phyloP scores from a whole-genome alignment of 2,113 vertebrate genomes.

The Nothocercus julius region DNA sequence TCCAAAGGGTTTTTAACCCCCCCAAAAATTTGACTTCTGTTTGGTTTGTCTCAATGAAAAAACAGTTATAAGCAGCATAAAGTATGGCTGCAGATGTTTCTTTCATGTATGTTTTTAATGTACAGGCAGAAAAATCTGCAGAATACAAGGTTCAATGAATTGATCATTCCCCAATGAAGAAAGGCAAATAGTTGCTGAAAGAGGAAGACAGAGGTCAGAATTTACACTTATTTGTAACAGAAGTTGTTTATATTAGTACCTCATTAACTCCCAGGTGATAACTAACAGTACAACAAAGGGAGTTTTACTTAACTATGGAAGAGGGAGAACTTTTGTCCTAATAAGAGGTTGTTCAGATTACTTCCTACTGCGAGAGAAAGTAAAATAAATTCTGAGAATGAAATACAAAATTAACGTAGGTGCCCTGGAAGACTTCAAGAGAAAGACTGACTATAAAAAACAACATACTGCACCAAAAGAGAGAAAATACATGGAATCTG shows the following conservation, averaged over 20 bases:
- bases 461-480: neutral
- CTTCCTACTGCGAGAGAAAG: constrained; percentile 24
- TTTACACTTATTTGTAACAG: neutral
- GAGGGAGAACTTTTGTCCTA: neutral
- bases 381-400: constrained; percentile 20
- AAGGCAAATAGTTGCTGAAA: neutral
- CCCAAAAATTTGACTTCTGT: neutral
- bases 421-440: neutral
- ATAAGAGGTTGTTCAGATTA: neutral
- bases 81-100: neutral
- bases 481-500: neutral
- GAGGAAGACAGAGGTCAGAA: neutral
- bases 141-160: neutral
- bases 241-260: constrained; percentile 11
- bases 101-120: neutral
- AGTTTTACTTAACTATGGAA: neutral
- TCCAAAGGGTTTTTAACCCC: neutral
- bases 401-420: neutral
- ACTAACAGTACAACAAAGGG: neutral
- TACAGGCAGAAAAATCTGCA: neutral
- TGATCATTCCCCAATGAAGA: neutral
- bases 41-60: constrained; percentile 22
- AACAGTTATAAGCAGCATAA: neutral
- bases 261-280: neutral
- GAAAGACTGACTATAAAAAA: neutral